Evolutionary conservation across 1,140 invertebrate species (phyloP).

Genomic region (Drosophila sturtevanti): DNA sequence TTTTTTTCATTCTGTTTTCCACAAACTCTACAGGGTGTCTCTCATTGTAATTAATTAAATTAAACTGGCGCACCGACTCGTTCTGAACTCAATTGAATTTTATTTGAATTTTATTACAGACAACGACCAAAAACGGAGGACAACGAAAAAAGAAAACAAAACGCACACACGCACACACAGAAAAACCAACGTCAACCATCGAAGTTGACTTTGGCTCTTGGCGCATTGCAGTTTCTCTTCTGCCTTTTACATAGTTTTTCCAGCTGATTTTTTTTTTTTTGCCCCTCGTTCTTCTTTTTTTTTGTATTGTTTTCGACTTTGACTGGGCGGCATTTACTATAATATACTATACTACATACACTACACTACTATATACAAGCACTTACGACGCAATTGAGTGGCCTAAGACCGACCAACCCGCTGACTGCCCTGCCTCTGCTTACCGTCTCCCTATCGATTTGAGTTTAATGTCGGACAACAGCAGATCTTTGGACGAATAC

Average conservation of each 20-base stretch:
- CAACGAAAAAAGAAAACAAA: not conserved
- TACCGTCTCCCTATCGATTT: not conserved
- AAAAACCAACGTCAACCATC: conserved; percentile 4
- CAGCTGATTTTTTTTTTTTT: conserved; percentile 44
- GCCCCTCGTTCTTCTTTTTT: conserved; percentile 40
- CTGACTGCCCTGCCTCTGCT: not conserved
- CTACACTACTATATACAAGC: not conserved
- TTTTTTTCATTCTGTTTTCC: not conserved
- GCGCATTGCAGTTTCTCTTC: conserved; percentile 43
- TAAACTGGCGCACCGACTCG: conserved; percentile 69
- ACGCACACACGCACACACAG: too few relatives aligned
- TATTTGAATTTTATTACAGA: conserved; percentile 79
- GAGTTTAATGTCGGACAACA: conserved; percentile 12
- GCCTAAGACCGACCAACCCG: conserved; percentile 4
- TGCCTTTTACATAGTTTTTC: conserved; percentile 44
- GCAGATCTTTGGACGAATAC: conserved; percentile 4
- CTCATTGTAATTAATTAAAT: conserved; percentile 75
- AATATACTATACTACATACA: too few relatives aligned
- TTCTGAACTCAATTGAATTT: conserved; percentile 78
- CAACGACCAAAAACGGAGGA: conserved; percentile 24
- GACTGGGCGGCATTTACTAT: conserved; percentile 19
- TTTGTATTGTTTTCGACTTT: conserved; percentile 51
- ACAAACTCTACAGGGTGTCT: conserved; percentile 12
- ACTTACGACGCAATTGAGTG: conserved; percentile 71
- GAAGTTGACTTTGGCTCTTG: conserved; percentile 38